Evolutionary conservation across 2,797 vertebrate genomes (phyloP).

Genomic region (Dryobates pubescens): DNA sequence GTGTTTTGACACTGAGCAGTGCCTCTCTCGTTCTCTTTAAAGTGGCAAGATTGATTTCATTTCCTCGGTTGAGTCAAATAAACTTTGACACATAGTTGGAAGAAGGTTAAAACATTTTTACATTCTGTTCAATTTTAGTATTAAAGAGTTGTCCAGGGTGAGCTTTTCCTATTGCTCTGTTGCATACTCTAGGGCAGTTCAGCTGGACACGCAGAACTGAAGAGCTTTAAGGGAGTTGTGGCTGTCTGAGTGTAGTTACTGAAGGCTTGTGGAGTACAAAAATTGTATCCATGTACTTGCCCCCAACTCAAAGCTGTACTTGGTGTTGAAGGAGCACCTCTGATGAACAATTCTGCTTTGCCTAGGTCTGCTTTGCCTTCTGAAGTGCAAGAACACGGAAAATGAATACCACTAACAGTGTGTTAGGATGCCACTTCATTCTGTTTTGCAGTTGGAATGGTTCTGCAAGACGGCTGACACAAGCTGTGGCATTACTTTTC

Average conservation of each 20-base stretch:
- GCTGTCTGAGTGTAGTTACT: background rate
- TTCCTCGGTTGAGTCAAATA: background rate
- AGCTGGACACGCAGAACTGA: background rate
- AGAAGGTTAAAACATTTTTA: slow-evolving; percentile 18
- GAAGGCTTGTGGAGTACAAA: background rate
- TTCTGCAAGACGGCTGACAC: background rate
- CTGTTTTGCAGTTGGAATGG: background rate
- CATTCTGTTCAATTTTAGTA: slow-evolving; percentile 4
- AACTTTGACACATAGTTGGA: background rate
- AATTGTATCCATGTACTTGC: background rate
- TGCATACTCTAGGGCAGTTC: background rate
- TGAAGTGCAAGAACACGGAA: background rate
- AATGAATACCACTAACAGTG: background rate
- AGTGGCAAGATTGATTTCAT: background rate
- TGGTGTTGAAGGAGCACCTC: background rate
- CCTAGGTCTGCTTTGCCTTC: background rate
- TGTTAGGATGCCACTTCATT: background rate
- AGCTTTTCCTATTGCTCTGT: background rate
- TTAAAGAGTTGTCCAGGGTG: background rate
- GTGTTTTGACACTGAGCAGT: background rate
- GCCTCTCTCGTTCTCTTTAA: background rate
- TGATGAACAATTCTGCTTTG: background rate
- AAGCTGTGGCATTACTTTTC: background rate
- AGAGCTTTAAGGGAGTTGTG: background rate
- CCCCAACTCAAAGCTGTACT: background rate